These are phyloP conservation scores for Apostichopus leukothele DNA, from an alignment of 53 echinoderm and acorn worm genomes.

Conservation along the genomic window DNA sequence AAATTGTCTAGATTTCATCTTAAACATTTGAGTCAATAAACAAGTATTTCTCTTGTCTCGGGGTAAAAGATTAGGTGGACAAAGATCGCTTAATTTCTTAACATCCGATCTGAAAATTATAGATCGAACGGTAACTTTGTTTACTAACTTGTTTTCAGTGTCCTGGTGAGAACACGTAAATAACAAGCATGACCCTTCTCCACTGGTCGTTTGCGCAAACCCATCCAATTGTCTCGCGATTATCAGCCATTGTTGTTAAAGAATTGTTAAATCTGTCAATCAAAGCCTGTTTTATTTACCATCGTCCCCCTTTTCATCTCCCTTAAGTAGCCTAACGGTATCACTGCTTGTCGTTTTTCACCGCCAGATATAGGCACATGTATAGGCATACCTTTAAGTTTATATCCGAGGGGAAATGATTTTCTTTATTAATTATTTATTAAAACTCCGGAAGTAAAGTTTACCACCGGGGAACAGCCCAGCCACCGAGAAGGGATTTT, in stretches of 20 bases:
- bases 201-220: neutral
- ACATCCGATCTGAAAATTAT: neutral
- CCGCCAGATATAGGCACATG: no score
- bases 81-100: neutral
- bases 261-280: constrained; percentile 28
- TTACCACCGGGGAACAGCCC: no score
- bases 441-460: no score
- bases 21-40: neutral
- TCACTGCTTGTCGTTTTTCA: no score
- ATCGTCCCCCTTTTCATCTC: neutral
- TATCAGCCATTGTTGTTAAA: neutral
- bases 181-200: neutral
- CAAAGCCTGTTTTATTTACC: neutral
- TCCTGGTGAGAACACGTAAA: neutral
- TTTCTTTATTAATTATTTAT: no score
- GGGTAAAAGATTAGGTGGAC: neutral
- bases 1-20: neutral
- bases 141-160: neutral
- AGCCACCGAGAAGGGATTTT: no score
- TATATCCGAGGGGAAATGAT: no score
- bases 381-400: no score
- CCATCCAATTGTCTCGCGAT: neutral
- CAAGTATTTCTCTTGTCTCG: neutral
- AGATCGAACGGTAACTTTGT: neutral
- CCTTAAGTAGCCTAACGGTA: no score